Conservation (phyloP, 1,140 invertebrate species). For the Zaprionus kolodkinae region DNA sequence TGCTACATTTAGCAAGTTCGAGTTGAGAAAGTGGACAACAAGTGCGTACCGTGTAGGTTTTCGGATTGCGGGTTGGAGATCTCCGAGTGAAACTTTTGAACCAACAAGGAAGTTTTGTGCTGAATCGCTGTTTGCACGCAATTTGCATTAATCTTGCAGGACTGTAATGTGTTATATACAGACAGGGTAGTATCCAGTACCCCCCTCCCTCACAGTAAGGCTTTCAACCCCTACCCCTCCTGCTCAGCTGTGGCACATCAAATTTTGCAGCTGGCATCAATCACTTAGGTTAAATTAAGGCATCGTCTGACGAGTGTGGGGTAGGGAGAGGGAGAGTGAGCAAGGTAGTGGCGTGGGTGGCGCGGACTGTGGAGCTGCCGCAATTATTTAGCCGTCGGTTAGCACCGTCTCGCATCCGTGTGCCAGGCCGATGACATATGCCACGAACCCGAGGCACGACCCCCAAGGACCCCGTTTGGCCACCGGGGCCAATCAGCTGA, state of each 20-base stretch:
- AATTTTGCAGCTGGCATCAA: slow-evolving; percentile 62
- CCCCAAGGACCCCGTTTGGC: slow-evolving; percentile 17
- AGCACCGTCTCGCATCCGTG: slow-evolving; percentile 1
- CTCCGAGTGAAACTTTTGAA: not conserved
- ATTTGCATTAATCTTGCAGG: slow-evolving; percentile 35
- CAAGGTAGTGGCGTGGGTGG: no score
- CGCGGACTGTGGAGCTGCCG: not conserved
- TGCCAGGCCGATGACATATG: slow-evolving; percentile 48
- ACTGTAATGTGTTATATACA: slow-evolving; percentile 20
- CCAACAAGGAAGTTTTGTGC: slow-evolving; percentile 9
- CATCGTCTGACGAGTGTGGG: slow-evolving; percentile 21
- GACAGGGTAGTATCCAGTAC: not conserved
- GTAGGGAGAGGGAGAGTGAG: not conserved
- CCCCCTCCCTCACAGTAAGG: no score
- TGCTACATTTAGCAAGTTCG: not conserved
- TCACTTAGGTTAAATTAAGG: slow-evolving; percentile 67
- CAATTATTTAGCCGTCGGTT: slow-evolving; percentile 48
- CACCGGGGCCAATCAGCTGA: slow-evolving; percentile 26
- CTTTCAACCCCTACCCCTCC: no score
- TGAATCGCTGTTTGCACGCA: slow-evolving; percentile 10
- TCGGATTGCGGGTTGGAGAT: not conserved
- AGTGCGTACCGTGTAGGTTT: not conserved
- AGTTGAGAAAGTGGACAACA: not conserved
- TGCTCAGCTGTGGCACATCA: slow-evolving; percentile 17
- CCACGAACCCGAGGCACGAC: slow-evolving; percentile 15